Evolutionary conservation across 2,113 vertebrate species (phyloP), one percentile per base, ranked within the genome.

Genomic region (Chionodraco myersi): DNA sequence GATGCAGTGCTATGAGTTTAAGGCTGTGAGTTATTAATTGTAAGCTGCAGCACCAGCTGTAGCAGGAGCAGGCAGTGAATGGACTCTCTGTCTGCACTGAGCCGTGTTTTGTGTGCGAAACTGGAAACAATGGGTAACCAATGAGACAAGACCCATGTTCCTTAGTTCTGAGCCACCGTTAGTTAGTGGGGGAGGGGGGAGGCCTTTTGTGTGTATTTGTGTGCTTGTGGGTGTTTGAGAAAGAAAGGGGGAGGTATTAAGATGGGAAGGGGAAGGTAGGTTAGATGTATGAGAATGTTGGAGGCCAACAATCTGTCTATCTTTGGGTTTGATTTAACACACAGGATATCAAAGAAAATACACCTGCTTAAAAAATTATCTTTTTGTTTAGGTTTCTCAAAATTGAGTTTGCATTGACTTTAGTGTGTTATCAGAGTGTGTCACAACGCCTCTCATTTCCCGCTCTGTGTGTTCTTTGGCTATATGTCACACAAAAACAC

Each of bases 141-240:
- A 91, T 89, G 76, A 89, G 87, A 89, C 84, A 81, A 89, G 81
- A 88, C 87, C 62, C 79, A 15, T 89, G 86, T 87, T 90, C 44
- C 86, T 80, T 79, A 75, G 76, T 45, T 60, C 57, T 89, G 88
- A 82, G 63, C 74, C 34, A 49, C 74, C 53, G 57, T 53, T 77
- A 51, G 60, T 53, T 77, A 51, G 77, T 67, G 60, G 80, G 47
- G 75, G 72, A 68, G 44, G 2, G 63, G 26, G 59, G 34, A 73
- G 54, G 64, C 51, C 65, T 84, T 67, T 79, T 82, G 87, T 87
- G 54, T 63, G 71, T 71, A 48, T 36, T 44, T 79, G 57, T 79
- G 65, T 86, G 16, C 44, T 26, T 62, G 67, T 78, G 72, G 75
- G 62, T 82, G 60, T 70, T 58, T n/a, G 75, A 79, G 23, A 79